Evolutionary conservation across 2,888 invertebrate species (phyloP), one percentile per base, ranked within the genome.

Genomic region (Calliphora vomitoria): DNA sequence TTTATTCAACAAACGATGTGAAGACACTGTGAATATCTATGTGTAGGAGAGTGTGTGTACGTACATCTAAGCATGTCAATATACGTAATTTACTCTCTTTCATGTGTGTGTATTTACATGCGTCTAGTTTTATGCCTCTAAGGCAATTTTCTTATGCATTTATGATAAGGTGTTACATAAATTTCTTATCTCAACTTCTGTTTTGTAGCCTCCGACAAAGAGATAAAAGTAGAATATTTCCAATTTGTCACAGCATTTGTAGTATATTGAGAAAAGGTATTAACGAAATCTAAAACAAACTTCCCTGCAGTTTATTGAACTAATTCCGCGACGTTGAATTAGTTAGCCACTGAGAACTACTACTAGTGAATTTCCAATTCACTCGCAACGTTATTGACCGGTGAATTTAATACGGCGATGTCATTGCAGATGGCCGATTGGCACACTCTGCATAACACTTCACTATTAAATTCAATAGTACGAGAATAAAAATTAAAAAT

Each of bases 101-200:
- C 25, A 4, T 76, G 44, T 47, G 25, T 78, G 64, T n/a, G 11
- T 80, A 64, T 80, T 69, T 75, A 82, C 62, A 84, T 78, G 62
- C 55, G 82, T 84, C 78, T 87, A 74, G 55, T 82, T 53, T 60
- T 82, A 64, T 84, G 58, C 74, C 87, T 82, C n/a, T 55, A 82
- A 69, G 87, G 87, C 74, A 68, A 84, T 74, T 84, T 82, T 82
- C 84, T 74, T 87, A 87, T 87, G 84, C 81, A 87, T 84, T 82
- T 87, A 74, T 87, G 87, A 87, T 87, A 87, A 82, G 68, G 74
- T 87, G 81, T 82, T 84, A 84, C 82, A 87, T 74, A 84, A 78
- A 84, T 82, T 78, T 78, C 68, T 78, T 82, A 79, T 69, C 53
- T 60, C 55, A 74, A 75, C 8, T 58, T 76, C 44, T 71, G 47